Conservation (phyloP, 2,797 vertebrate species). For the Atherinosoma microstoma region DNA sequence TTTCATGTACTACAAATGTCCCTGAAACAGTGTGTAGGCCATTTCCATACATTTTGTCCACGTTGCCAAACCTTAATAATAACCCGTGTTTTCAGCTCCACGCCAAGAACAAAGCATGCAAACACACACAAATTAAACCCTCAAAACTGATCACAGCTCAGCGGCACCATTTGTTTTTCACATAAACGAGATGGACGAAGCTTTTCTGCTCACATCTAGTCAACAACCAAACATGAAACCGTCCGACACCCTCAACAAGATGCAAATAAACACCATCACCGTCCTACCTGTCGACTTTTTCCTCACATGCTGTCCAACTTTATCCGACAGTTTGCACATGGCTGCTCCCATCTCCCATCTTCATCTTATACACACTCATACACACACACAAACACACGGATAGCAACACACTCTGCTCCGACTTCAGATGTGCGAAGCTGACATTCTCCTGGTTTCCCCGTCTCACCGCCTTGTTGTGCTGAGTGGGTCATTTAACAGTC, state of each 20-base stretch:
- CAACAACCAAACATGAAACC: background rate
- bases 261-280: constrained; percentile 10
- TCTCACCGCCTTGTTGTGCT: constrained; percentile 65
- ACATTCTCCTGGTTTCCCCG: constrained; percentile 37
- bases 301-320: constrained; percentile 85
- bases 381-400: background rate
- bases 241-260: constrained; percentile 6
- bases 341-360: constrained; percentile 85
- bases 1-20: background rate
- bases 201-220: background rate
- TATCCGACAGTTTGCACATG: constrained; percentile 86
- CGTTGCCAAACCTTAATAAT: background rate
- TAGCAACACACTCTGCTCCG: constrained; percentile 10
- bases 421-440: constrained; percentile 49
- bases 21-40: background rate
- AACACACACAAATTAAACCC: constrained; percentile 12
- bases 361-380: constrained; percentile 33
- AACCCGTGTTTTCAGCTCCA: background rate
- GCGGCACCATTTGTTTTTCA: constrained; percentile 1
- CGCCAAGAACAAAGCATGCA: background rate
- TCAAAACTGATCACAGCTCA: constrained; percentile 15
- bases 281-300: constrained; percentile 81
- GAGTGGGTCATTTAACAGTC: constrained; percentile 82
- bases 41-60: background rate
- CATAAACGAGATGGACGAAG: background rate